Conservation (phyloP, 2,888 invertebrate genomes). For the Heliconius hortense region DNA sequence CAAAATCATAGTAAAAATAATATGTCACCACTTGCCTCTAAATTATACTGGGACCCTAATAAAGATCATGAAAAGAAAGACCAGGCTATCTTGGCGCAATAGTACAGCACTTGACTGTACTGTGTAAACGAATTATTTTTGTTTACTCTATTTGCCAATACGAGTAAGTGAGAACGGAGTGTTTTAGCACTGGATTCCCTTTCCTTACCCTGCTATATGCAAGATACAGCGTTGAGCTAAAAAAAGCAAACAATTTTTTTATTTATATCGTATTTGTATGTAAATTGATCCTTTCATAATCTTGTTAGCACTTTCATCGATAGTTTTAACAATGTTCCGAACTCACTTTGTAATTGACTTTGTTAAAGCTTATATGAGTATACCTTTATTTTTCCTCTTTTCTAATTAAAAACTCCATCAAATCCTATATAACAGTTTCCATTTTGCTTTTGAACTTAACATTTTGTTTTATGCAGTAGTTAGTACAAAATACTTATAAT, state of each 20-base stretch:
- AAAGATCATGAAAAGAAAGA: no score
- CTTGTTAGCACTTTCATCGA: slow-evolving; percentile 27
- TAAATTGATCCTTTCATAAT: slow-evolving; percentile 27
- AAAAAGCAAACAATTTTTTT: neutral
- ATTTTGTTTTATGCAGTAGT: neutral
- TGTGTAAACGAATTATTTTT: neutral
- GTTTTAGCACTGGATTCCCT: no score
- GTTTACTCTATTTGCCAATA: accelerated
- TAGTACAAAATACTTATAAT: neutral
- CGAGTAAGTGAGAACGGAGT: neutral
- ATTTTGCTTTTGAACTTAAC: neutral
- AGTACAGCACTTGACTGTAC: neutral
- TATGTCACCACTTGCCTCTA: no score
- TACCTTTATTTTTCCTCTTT: slow-evolving; percentile 25
- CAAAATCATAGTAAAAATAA: no score
- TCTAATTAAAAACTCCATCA: slow-evolving; percentile 30
- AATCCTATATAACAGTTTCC: slow-evolving; percentile 7
- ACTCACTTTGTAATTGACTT: slow-evolving; percentile 31
- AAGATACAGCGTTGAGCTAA: neutral
- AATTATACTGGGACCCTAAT: no score
- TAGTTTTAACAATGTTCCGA: slow-evolving; percentile 32
- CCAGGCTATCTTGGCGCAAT: no score
- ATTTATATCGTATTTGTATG: neutral
- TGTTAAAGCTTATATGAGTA: slow-evolving; percentile 18
- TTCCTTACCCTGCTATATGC: no score